phyloP scores from a whole-genome alignment of 2,797 vertebrate genomes.

The Gymnoscopelus braueri region DNA sequence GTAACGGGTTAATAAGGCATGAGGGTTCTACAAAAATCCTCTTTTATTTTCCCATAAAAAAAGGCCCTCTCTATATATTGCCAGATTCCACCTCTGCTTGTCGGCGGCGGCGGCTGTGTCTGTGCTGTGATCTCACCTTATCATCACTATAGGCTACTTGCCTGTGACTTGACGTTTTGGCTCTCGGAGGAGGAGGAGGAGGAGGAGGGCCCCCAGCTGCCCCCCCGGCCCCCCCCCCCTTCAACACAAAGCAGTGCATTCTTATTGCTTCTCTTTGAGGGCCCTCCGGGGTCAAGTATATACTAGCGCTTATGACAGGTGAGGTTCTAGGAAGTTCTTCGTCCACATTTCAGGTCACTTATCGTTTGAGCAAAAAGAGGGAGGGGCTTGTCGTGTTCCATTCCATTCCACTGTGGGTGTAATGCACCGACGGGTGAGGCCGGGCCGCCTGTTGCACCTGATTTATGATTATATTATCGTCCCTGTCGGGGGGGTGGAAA shows the following conservation, averaged over 20 bases:
- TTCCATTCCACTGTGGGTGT: no score
- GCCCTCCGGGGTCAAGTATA: no score
- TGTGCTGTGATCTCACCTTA: constrained; percentile 20
- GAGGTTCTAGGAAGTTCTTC: not conserved
- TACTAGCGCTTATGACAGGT: constrained; percentile 21
- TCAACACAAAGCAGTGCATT: constrained; percentile 16
- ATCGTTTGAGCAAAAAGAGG: constrained; percentile 32
- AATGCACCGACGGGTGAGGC: no score
- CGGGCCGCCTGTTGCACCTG: no score
- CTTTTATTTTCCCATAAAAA: constrained; percentile 22
- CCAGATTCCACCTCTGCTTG: not conserved
- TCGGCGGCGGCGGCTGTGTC: not conserved
- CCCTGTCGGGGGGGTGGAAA: no score
- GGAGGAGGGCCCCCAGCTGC: constrained; percentile 4
- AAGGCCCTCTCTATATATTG: not conserved
- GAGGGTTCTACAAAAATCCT: constrained; percentile 2
- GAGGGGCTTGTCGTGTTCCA: no score
- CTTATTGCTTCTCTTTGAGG: not conserved
- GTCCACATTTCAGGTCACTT: constrained; percentile 31
- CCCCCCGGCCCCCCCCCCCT: not conserved
- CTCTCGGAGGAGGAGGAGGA: constrained; percentile 22
- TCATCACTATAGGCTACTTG: not conserved
- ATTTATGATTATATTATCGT: no score
- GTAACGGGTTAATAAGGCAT: constrained; percentile 24
- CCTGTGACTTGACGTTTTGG: constrained; percentile 20